Conservation (phyloP, 2,797 vertebrate species). For the Phoeniculus purpureus region DNA sequence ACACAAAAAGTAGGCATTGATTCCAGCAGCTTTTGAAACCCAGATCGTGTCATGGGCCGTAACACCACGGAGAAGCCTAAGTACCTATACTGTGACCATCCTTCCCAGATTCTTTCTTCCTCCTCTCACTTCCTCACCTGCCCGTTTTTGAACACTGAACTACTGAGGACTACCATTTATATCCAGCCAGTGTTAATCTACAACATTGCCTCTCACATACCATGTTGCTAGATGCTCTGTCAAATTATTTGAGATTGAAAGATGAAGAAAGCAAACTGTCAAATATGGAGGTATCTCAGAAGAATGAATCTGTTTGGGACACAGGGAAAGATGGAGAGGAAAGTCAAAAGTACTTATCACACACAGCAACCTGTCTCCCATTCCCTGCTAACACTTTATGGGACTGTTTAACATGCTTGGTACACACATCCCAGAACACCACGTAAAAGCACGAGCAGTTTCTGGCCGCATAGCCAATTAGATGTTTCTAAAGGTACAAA, state of each 20-base stretch:
- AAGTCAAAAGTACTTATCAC: neutral
- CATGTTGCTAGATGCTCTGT: neutral
- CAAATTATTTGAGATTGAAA: neutral
- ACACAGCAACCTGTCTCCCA: neutral
- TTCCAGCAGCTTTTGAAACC: neutral
- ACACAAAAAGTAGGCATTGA: neutral
- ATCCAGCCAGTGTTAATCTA: neutral
- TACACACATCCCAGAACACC: neutral
- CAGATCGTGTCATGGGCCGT: neutral
- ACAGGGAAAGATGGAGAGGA: neutral
- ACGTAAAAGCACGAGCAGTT: conserved; percentile 2
- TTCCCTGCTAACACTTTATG: neutral
- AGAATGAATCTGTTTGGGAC: neutral
- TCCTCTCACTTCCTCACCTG: conserved; percentile 1
- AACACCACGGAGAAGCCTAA: neutral
- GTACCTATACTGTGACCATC: neutral
- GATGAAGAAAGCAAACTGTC: neutral
- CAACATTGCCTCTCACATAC: neutral
- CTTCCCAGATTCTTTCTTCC: neutral
- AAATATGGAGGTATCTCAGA: neutral
- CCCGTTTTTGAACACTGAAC: neutral
- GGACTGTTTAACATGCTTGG: neutral
- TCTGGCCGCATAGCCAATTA: neutral
- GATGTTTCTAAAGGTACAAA: neutral
- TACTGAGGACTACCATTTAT: neutral